phyloP scores from a whole-genome alignment of 1,140 invertebrate species.

The Arctopsyche grandis region DNA sequence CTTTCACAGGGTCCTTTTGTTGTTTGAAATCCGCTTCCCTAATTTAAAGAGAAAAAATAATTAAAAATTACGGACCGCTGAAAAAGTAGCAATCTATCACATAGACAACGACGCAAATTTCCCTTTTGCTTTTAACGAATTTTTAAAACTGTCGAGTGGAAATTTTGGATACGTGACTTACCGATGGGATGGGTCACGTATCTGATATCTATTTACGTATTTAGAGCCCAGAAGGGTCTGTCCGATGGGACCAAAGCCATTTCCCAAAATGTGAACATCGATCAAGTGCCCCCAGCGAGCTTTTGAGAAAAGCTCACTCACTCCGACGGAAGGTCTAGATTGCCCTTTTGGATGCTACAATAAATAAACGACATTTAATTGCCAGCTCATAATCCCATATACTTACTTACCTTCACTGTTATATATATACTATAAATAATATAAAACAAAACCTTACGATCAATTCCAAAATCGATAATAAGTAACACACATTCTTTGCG shows the following conservation, averaged over 20 bases:
- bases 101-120: background rate
- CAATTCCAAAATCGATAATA: too few species aligned
- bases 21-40: background rate
- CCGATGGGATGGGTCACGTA: conserved; percentile 17
- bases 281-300: conserved; percentile 6
- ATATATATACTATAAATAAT: too few species aligned
- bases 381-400: too few species aligned
- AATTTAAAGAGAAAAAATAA: conserved; percentile 10
- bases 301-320: background rate
- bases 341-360: too few species aligned
- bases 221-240: background rate
- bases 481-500: too few species aligned
- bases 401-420: too few species aligned
- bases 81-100: background rate
- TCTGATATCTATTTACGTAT: conserved; percentile 19
- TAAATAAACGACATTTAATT: too few species aligned
- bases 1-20: conserved; percentile 2
- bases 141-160: background rate
- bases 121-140: background rate
- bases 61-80: background rate
- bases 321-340: background rate
- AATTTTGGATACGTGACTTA: conserved; percentile 13
- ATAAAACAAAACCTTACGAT: too few species aligned
- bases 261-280: conserved; percentile 25
- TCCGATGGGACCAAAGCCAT: background rate